Conservation (phyloP, 1,140 invertebrate species). For the Drosophila grimshawi region DNA sequence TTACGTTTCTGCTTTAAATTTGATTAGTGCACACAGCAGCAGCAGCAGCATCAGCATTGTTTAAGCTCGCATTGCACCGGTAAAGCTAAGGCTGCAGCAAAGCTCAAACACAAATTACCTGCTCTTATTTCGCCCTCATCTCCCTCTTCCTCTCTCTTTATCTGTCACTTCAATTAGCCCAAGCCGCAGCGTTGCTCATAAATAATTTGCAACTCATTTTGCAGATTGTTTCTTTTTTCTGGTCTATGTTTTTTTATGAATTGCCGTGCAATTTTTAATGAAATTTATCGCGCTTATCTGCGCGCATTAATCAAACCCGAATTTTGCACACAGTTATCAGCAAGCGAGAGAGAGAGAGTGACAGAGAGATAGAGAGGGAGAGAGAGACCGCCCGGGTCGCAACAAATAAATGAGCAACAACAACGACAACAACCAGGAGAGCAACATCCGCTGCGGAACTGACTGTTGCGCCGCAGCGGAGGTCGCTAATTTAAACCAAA, state of each 20-base stretch:
- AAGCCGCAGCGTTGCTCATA: conserved; percentile 43
- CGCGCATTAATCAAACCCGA: conserved; percentile 75
- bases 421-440: conserved; percentile 23
- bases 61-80: conserved; percentile 20
- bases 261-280: conserved; percentile 83
- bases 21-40: conserved; percentile 55
- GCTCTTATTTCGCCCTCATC: background rate
- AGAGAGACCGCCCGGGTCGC: conserved; percentile 35
- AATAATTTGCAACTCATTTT: conserved; percentile 83
- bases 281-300: conserved; percentile 83
- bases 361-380: background rate
- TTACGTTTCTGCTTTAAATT: conserved; percentile 68
- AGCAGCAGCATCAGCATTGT: background rate
- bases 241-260: conserved; percentile 58
- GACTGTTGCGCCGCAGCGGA: conserved; percentile 71
- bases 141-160: conserved; percentile 1
- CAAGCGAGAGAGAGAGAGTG: background rate
- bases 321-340: conserved; percentile 52
- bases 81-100: conserved; percentile 13
- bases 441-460: conserved; percentile 45
- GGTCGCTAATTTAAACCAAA: conserved; percentile 84
- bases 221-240: conserved; percentile 60
- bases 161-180: conserved; percentile 36
- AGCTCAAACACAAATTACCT: background rate
- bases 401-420: conserved; percentile 58